Evolutionary conservation across 2,888 invertebrate genomes (phyloP).

Genomic region (Norana najaformis): DNA sequence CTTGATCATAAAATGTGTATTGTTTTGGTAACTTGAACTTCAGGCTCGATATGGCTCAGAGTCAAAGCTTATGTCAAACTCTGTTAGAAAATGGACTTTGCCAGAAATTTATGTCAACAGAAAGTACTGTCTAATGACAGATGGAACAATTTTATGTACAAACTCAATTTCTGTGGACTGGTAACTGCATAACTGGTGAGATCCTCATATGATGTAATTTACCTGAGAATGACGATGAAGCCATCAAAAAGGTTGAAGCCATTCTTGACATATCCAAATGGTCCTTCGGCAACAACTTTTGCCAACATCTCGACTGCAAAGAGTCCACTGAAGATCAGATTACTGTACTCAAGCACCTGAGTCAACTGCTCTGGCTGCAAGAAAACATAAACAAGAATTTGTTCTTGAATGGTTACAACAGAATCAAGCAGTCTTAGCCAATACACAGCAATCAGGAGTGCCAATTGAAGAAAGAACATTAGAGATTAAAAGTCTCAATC

Average conservation of each 20-base stretch:
- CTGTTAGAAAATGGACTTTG: too few relatives aligned
- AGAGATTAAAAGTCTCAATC: not conserved
- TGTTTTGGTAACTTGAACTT: too few relatives aligned
- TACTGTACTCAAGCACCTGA: slow-evolving; percentile 91
- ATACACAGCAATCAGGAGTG: not conserved
- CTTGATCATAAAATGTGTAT: too few relatives aligned
- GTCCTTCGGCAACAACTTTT: slow-evolving; percentile 91
- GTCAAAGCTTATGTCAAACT: too few relatives aligned
- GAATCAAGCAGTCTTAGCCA: not conserved
- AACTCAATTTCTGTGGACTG: too few relatives aligned
- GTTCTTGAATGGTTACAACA: not conserved
- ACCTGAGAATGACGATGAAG: slow-evolving; percentile 95
- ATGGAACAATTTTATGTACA: too few relatives aligned
- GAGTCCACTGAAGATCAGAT: slow-evolving; percentile 92
- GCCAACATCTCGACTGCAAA: slow-evolving; percentile 97
- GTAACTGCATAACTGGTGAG: not conserved
- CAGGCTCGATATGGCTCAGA: too few relatives aligned
- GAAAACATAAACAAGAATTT: not conserved
- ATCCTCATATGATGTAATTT: not conserved
- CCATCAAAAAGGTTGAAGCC: slow-evolving; percentile 99
- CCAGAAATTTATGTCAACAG: too few relatives aligned
- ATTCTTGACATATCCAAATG: slow-evolving; percentile 93
- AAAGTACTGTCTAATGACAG: too few relatives aligned
- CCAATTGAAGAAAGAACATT: not conserved
- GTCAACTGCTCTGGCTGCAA: slow-evolving; percentile 86